Percentiles rank a stretch among this genome's conserved stretches.
phyloP scores from a whole-genome alignment of 2,113 vertebrate genomes.

The Meles meles region DNA sequence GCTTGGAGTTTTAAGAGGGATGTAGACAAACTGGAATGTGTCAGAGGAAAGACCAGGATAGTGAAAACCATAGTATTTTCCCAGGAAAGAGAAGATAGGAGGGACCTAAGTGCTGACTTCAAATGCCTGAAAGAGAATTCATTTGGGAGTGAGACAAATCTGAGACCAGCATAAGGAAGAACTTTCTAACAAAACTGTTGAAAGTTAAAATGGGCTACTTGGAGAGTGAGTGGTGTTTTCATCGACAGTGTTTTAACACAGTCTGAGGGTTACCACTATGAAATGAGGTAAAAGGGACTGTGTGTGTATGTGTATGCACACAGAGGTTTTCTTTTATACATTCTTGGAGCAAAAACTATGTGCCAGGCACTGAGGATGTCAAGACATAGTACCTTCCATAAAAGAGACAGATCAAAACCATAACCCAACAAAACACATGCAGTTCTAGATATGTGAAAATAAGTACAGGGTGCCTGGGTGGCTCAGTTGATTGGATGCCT shows the following conservation, averaged over 20 bases:
- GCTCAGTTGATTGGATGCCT: not conserved
- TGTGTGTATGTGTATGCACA: not conserved
- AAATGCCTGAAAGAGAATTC: not conserved
- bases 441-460: not conserved
- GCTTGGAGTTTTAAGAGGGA: not conserved
- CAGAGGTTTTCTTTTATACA: not conserved
- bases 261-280: not conserved
- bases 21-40: not conserved
- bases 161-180: not conserved
- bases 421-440: not conserved
- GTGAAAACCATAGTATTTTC: not conserved
- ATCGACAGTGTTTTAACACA: not conserved
- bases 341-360: not conserved
- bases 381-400: not conserved
- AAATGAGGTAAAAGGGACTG: not conserved
- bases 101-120: not conserved
- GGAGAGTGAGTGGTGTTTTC: not conserved
- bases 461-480: not conserved
- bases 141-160: not conserved
- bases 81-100: not conserved
- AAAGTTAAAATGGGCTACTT: not conserved
- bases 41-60: not conserved
- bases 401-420: not conserved
- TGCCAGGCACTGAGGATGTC: not conserved
- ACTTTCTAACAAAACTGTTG: not conserved